These are phyloP conservation scores for Mareca strepera DNA, from an alignment of 2,797 vertebrate genomes.

Conservation along the genomic window DNA sequence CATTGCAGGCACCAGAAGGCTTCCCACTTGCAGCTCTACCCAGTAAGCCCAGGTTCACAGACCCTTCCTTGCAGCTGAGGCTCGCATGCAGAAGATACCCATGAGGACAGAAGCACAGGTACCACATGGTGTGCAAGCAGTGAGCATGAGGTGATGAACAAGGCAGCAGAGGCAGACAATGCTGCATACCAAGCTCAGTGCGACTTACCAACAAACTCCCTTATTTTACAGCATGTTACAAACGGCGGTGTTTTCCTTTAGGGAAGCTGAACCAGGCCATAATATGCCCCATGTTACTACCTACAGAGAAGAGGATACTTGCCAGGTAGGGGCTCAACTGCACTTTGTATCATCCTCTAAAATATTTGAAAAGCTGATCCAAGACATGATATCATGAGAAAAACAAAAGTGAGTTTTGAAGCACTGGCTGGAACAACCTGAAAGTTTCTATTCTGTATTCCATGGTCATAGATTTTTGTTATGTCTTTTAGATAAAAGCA, in stretches of 20 bases:
- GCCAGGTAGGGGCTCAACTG: too few relatives aligned
- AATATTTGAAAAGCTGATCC: not conserved
- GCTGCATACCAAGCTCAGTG: not conserved
- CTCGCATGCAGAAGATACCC: not conserved
- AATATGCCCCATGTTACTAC: not conserved
- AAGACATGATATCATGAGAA: not conserved
- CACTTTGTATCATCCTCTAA: not conserved
- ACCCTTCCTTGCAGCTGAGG: not conserved
- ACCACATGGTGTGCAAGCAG: not conserved
- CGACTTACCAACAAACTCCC: not conserved
- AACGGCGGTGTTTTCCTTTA: not conserved
- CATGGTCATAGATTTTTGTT: not conserved
- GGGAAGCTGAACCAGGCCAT: not conserved
- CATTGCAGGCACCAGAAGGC: not conserved
- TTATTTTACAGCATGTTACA: not conserved
- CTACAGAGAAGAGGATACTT: not conserved
- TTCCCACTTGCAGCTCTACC: not conserved
- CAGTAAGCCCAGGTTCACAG: not conserved
- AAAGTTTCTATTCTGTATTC: not conserved
- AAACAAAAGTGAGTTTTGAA: not conserved
- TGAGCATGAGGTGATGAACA: accelerated
- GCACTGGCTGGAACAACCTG: not conserved
- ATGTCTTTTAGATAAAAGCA: not conserved
- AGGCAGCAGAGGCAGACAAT: not conserved
- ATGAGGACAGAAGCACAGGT: not conserved